A percentile compares a stretch with the other conserved stretches of the same genome.
Evolutionary conservation across 2,888 invertebrate genomes (phyloP).

Genomic region (Lycia hirtaria): DNA sequence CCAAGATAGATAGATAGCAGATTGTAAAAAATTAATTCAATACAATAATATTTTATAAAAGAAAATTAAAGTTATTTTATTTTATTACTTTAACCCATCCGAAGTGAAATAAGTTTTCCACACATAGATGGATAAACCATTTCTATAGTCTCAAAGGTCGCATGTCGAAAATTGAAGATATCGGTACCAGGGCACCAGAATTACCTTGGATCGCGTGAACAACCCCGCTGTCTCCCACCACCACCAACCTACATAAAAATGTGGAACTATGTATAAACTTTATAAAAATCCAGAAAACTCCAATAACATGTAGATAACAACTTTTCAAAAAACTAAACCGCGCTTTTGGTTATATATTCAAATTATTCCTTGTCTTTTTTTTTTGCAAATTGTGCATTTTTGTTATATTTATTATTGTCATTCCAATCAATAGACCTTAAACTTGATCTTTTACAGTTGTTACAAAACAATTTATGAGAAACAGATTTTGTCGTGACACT

Average conservation of each 20-base stretch:
- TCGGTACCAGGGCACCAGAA: conserved; percentile 73
- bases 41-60: too few relatives aligned
- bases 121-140: conserved; percentile 36
- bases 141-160: conserved; percentile 70
- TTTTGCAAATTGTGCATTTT: too few relatives aligned
- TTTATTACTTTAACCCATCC: too few relatives aligned
- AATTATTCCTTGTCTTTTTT: background rate
- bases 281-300: conserved; percentile 26
- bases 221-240: conserved; percentile 44
- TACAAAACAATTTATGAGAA: conserved; percentile 8
- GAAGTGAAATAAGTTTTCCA: too few relatives aligned
- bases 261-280: conserved; percentile 36
- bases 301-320: background rate
- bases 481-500: conserved; percentile 12
- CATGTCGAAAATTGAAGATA: conserved; percentile 68
- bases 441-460: conserved; percentile 29
- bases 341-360: background rate
- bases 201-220: conserved; percentile 72
- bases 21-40: too few relatives aligned
- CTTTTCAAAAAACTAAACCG: background rate
- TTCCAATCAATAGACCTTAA: conserved; percentile 14
- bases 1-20: too few relatives aligned
- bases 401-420: too few relatives aligned
- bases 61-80: conserved; percentile 10
- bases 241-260: conserved; percentile 36